Percentiles rank a stretch among this genome's conserved stretches.
Evolutionary conservation across 2,797 vertebrate genomes (phyloP).

Genomic region (Sebastes cheni): DNA sequence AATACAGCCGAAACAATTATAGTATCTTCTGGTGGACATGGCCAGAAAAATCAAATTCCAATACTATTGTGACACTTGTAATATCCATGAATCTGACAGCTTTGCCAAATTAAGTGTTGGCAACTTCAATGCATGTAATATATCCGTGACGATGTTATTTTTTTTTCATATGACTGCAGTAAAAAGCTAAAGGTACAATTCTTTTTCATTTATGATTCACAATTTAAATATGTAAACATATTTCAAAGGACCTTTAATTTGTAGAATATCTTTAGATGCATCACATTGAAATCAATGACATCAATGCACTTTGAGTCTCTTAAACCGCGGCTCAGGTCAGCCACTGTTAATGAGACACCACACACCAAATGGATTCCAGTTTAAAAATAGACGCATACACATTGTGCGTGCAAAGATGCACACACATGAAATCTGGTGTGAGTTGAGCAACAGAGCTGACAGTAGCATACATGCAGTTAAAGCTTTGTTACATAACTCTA

Average conservation of each 20-base stretch:
- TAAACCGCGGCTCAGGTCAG: conserved; percentile 1
- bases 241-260: background rate
- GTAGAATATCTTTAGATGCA: background rate
- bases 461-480: conserved; percentile 51
- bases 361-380: conserved; percentile 31
- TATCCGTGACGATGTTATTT: background rate
- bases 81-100: background rate
- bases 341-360: conserved; percentile 18
- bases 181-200: background rate
- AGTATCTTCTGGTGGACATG: background rate
- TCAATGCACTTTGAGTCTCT: conserved; percentile 14
- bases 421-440: conserved; percentile 13
- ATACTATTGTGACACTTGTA: background rate
- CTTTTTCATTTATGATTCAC: background rate
- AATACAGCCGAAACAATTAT: background rate
- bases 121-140: background rate
- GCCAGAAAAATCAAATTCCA: background rate
- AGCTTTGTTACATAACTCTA: conserved; percentile 71
- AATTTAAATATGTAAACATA: background rate
- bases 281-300: conserved; percentile 6
- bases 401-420: background rate
- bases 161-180: background rate
- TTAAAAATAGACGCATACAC: conserved; percentile 37
- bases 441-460: conserved; percentile 43
- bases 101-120: background rate